Evolutionary conservation across 2,888 invertebrate genomes (phyloP).

Genomic region (Parnassius apollo): DNA sequence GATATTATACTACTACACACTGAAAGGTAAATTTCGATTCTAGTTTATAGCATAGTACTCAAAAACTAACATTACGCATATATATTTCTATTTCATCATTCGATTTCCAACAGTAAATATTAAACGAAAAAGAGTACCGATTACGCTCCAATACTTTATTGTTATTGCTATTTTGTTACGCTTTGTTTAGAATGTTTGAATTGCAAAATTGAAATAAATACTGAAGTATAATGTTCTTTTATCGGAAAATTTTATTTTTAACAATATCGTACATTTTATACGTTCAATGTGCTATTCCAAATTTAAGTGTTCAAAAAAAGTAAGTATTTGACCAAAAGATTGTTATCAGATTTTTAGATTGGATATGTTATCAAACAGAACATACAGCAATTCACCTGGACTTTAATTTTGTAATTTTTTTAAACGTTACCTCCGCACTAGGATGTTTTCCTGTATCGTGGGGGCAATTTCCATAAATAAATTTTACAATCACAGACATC

Average conservation of each 20-base stretch:
- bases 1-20: no score
- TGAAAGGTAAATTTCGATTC: no score
- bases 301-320: slow-evolving; percentile 53
- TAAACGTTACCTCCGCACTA: no score
- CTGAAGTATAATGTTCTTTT: slow-evolving; percentile 10
- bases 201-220: slow-evolving; percentile 5
- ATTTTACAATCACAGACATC: no score
- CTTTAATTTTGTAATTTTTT: no score
- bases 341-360: no score
- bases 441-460: no score
- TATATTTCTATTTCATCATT: slow-evolving; percentile 10
- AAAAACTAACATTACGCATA: neutral
- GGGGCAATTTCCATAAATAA: no score
- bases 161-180: slow-evolving; percentile 15
- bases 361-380: no score
- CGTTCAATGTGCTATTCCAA: slow-evolving; percentile 49
- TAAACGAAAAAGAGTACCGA: slow-evolving; percentile 8
- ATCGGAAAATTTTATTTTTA: slow-evolving; percentile 15
- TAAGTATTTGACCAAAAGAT: slow-evolving; percentile 39
- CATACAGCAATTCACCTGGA: no score
- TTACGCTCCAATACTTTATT: slow-evolving; percentile 19
- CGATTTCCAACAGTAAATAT: slow-evolving; percentile 17
- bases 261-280: slow-evolving; percentile 25
- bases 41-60: no score
- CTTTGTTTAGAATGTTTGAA: slow-evolving; percentile 16